Evolutionary conservation across 2,888 invertebrate genomes (phyloP), one percentile per base, ranked within the genome.

Genomic region (Drosophila suboccidentalis): DNA sequence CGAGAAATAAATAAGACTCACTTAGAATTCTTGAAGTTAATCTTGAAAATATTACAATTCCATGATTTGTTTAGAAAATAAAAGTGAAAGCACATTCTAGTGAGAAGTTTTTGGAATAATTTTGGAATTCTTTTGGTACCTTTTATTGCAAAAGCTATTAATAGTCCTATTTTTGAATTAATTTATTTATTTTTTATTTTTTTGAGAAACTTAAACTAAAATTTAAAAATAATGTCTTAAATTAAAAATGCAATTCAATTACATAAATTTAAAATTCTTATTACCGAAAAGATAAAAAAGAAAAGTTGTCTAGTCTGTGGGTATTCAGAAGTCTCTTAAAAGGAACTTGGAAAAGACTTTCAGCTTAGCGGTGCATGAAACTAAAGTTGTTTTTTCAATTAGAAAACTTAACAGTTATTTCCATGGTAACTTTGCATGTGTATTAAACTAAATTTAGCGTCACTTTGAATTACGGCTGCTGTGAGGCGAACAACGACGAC

Each of bases 371-470:
- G 15, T 17, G 1, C 11, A 4, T 50, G 8, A 39, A 58, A 58
- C 10, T 47, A 26, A 8, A 11, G n/a, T 34, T n/a, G 6, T 17
- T 64, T 38, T 59, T 65, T 53, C 22, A 65, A 51, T 51, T 32
- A 38, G 26, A 29, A 39, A 51, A n/a, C 15, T 51, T 13, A 6
- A 15, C 43, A 46, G 44, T 65, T 26, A 22, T 51, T 50, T 41
- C 64, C 81, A 76, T 71, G 17, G 85, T 75, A 50, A 50, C 44
- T 73, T 66, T 73, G 8, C 59, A 63, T 78, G 77, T 89, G 83
- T 78, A 82, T 87, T 83, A 83, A 90, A 88, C 80, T 86, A 80
- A 91, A 91, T 90, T 91, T 91, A 89, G 82, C 84, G 89, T 86
- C 91, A 90, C 81, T 90, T 90, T 90, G 89, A 90, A 89, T 91